Conservation (phyloP, 2,888 invertebrate species). For the Drosophila mimica region DNA sequence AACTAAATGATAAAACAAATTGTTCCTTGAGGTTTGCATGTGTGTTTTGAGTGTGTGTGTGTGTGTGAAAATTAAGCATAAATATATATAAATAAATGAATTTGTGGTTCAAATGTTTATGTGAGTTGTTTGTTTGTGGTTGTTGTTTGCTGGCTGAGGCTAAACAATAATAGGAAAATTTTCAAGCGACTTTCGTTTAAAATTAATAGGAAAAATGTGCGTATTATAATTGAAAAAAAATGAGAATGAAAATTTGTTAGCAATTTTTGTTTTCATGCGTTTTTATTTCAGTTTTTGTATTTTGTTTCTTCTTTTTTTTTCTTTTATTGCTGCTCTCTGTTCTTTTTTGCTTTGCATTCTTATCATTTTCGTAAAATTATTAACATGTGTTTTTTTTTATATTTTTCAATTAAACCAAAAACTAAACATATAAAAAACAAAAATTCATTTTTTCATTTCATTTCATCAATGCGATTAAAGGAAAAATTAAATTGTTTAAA, state of each 20-base stretch:
- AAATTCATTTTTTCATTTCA: slow-evolving; percentile 57
- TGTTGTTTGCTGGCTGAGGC: slow-evolving; percentile 41
- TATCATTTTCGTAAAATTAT: slow-evolving; percentile 48
- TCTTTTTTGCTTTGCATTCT: slow-evolving; percentile 65
- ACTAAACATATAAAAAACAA: slow-evolving; percentile 70
- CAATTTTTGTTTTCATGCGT: slow-evolving; percentile 23
- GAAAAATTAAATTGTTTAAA: slow-evolving; percentile 82
- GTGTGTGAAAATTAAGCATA: slow-evolving; percentile 49
- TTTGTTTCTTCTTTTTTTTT: slow-evolving; percentile 22
- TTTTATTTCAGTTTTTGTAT: slow-evolving; percentile 20
- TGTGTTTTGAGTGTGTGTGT: slow-evolving; percentile 29
- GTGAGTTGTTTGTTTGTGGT: slow-evolving; percentile 38
- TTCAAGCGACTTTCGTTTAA: slow-evolving; percentile 63
- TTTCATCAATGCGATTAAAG: slow-evolving; percentile 50
- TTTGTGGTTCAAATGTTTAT: slow-evolving; percentile 46
- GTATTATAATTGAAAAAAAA: slow-evolving; percentile 40
- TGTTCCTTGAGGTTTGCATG: slow-evolving; percentile 61
- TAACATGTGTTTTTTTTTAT: slow-evolving; percentile 61
- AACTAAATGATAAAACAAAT: slow-evolving; percentile 48
- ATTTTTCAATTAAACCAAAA: slow-evolving; percentile 65
- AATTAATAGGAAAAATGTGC: slow-evolving; percentile 75
- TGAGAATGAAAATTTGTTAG: slow-evolving; percentile 59
- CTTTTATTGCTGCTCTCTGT: slow-evolving; percentile 53
- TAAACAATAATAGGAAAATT: slow-evolving; percentile 74
- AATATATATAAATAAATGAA: slow-evolving; percentile 73